Evolutionary conservation across 2,888 invertebrate genomes (phyloP).

Genomic region (Drosophila melanosoma): DNA sequence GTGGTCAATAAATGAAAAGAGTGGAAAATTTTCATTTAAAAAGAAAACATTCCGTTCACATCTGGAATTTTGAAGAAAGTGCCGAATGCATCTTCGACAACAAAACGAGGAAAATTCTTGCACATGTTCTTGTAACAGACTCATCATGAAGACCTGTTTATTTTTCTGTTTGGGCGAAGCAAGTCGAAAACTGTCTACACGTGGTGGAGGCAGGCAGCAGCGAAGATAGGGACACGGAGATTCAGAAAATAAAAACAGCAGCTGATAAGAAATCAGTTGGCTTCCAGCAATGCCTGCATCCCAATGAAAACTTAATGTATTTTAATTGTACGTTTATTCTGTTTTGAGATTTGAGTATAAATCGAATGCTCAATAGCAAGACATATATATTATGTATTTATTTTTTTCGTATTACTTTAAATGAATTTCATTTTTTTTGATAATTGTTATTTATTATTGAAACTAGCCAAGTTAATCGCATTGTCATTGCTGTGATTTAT

Average conservation of each 20-base stretch:
- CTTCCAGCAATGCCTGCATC: neutral
- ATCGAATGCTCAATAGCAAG: constrained; percentile 16
- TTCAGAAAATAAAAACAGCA: constrained; percentile 13
- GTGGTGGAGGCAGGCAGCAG: constrained; percentile 3
- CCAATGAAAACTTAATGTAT: constrained; percentile 24
- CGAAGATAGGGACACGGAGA: neutral
- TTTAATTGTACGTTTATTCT: constrained; percentile 50
- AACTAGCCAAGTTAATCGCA: constrained; percentile 40
- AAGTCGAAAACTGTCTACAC: constrained; percentile 23
- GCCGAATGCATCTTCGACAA: constrained; percentile 13
- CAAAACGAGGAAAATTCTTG: constrained; percentile 23
- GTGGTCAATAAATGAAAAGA: constrained; percentile 7
- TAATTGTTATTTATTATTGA: constrained; percentile 27
- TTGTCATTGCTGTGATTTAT: constrained; percentile 15
- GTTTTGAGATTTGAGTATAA: constrained; percentile 37
- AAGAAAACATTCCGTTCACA: constrained; percentile 36
- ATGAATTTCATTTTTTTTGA: constrained; percentile 38
- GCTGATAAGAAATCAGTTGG: constrained; percentile 40
- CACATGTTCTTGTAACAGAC: constrained; percentile 12
- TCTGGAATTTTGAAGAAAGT: constrained; percentile 10
- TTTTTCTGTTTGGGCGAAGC: constrained; percentile 14
- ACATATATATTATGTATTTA: constrained; percentile 21
- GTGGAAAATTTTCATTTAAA: constrained; percentile 51
- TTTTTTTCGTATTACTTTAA: constrained; percentile 6
- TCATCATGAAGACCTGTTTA: constrained; percentile 3